Conservation (phyloP, 2,797 vertebrate species). For the Danio tinwini region DNA sequence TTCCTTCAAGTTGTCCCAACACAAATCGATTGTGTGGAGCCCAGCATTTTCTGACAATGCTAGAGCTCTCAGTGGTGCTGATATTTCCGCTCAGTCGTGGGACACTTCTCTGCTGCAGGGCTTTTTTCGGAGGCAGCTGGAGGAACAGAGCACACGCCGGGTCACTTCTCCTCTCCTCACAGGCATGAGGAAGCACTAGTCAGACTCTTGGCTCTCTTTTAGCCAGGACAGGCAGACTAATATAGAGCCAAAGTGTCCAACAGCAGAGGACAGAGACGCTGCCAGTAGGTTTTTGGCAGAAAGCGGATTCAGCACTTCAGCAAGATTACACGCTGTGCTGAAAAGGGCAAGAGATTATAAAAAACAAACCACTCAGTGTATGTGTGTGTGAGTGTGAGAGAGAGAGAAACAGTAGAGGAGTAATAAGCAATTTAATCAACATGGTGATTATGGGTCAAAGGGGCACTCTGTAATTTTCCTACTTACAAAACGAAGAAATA, state of each 20-base stretch:
- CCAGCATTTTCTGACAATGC: too few species aligned
- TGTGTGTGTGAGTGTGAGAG: background rate
- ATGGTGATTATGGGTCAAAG: constrained; percentile 25
- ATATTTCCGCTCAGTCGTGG: constrained; percentile 33
- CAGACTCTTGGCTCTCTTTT: constrained; percentile 32
- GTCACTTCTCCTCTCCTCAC: constrained; percentile 21
- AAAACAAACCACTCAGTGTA: constrained; percentile 40
- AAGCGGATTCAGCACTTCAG: constrained; percentile 47
- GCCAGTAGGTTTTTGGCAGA: constrained; percentile 30
- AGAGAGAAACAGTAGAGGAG: background rate
- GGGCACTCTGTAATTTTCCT: constrained; percentile 13
- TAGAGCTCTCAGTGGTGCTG: constrained; percentile 50
- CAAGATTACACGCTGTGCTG: constrained; percentile 47
- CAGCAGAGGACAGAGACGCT: constrained; percentile 30
- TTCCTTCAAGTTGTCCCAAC: too few species aligned
- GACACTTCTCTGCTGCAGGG: constrained; percentile 10
- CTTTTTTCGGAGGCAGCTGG: constrained; percentile 39
- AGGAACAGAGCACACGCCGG: constrained; percentile 31
- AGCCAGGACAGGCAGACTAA: constrained; percentile 39
- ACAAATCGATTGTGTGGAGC: too few species aligned
- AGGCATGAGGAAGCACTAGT: constrained; percentile 37
- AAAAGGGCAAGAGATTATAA: constrained; percentile 55
- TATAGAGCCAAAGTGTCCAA: constrained; percentile 27
- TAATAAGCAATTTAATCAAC: constrained; percentile 18
- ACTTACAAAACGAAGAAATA: background rate